Conservation (phyloP, 2,113 vertebrate species). For the Xenus cinereus region DNA sequence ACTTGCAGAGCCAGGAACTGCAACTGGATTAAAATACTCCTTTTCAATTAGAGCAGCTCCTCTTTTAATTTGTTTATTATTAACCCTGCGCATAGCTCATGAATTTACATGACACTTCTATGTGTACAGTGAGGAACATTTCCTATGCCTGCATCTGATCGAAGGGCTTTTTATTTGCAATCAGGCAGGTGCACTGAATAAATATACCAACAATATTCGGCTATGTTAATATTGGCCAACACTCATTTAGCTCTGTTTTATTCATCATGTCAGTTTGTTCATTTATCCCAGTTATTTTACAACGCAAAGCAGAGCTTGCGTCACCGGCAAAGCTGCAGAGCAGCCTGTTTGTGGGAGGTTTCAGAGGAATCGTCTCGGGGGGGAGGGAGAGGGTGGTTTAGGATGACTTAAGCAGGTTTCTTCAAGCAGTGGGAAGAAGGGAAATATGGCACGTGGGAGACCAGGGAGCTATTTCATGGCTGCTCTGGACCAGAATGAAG, state of each 20-base stretch:
- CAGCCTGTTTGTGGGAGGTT: slow-evolving; percentile 48
- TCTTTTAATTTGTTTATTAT: slow-evolving; percentile 52
- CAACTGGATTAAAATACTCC: background rate
- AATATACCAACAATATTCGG: background rate
- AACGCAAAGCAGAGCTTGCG: background rate
- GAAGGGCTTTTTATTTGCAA: background rate
- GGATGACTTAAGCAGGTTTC: background rate
- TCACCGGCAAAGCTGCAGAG: background rate
- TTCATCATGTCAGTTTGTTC: background rate
- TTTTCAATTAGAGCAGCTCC: slow-evolving; percentile 21
- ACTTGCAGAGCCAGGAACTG: background rate
- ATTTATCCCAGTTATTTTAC: background rate
- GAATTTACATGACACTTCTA: slow-evolving; percentile 14
- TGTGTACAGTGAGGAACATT: background rate
- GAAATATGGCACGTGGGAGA: background rate
- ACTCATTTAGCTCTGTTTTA: background rate
- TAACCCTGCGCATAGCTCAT: slow-evolving; percentile 19
- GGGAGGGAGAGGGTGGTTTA: background rate
- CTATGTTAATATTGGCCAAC: slow-evolving; percentile 16
- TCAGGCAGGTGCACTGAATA: slow-evolving; percentile 28
- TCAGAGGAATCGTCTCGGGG: background rate
- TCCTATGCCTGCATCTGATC: background rate
- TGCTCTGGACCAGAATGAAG: background rate
- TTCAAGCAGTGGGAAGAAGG: background rate
- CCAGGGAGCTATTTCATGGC: background rate